These are phyloP conservation scores for Prochilodus magdalenae DNA, from an alignment of 2,113 vertebrate species.

Conservation along the genomic window DNA sequence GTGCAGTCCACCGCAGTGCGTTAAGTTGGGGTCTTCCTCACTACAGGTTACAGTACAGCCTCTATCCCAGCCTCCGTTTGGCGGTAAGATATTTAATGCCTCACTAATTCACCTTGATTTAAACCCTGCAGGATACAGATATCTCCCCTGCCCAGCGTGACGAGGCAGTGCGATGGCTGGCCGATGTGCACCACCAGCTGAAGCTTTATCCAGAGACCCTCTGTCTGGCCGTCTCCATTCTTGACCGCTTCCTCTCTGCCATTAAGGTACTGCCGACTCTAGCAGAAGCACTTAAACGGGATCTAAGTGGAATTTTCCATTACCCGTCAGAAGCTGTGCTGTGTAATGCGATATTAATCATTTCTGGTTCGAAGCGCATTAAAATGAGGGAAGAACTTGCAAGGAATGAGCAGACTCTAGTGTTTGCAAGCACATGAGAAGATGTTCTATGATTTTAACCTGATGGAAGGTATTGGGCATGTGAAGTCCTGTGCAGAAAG, in stretches of 20 bases:
- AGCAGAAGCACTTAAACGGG: neutral
- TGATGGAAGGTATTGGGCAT: no score
- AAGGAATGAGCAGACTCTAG: no score
- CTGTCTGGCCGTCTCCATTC: constrained; percentile 90
- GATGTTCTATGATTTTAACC: no score
- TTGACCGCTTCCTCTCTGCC: constrained; percentile 94
- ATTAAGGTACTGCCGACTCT: constrained; percentile 84
- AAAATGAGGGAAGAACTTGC: no score
- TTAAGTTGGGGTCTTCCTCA: no score
- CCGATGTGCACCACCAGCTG: constrained; percentile 87
- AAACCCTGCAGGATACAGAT: constrained; percentile 84
- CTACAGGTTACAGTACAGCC: no score
- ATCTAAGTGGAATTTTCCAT: neutral
- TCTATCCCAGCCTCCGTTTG: no score
- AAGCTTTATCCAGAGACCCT: constrained; percentile 97
- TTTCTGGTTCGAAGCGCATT: no score
- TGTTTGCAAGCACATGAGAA: no score
- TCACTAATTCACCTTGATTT: neutral
- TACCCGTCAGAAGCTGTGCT: neutral
- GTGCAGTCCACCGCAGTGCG: no score
- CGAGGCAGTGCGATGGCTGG: constrained; percentile 94
- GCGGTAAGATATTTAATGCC: neutral
- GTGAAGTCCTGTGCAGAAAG: no score
- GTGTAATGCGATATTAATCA: no score
- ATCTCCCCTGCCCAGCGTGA: constrained; percentile 95